phyloP scores from a whole-genome alignment of 2,888 invertebrate genomes.

The Hanleya hanleyi region DNA sequence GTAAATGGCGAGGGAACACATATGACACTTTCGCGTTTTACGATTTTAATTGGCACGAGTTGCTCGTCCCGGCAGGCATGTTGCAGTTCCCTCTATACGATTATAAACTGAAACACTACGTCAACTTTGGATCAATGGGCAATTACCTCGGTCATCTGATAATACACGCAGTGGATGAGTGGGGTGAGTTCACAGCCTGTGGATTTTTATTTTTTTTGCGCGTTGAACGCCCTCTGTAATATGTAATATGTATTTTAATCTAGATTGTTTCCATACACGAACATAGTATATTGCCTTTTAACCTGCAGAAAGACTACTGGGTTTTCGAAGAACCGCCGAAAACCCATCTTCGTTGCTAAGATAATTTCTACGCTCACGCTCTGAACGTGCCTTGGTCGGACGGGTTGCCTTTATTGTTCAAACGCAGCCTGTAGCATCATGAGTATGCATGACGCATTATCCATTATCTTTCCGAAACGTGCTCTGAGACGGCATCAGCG shows the following conservation, averaged over 20 bases:
- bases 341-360: no score
- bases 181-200: conserved; percentile 47
- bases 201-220: neutral
- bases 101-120: conserved; percentile 53
- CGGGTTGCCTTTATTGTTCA: no score
- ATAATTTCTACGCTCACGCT: no score
- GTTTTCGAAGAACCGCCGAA: no score
- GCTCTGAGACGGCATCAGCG: no score
- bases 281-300: no score
- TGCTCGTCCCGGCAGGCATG: conserved; percentile 63
- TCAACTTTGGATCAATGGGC: conserved; percentile 66
- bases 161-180: conserved; percentile 56
- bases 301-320: no score
- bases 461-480: no score
- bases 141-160: conserved; percentile 53
- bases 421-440: no score
- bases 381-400: no score
- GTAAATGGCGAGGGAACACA: conserved; percentile 48
- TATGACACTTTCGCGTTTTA: conserved; percentile 50
- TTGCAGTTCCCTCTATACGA: conserved; percentile 66
- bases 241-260: neutral
- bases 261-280: neutral
- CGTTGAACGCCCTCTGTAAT: neutral
- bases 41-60: conserved; percentile 61
- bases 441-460: no score